Conservation (phyloP, 2,113 vertebrate genomes). For the Trochalopteron elliotii region DNA sequence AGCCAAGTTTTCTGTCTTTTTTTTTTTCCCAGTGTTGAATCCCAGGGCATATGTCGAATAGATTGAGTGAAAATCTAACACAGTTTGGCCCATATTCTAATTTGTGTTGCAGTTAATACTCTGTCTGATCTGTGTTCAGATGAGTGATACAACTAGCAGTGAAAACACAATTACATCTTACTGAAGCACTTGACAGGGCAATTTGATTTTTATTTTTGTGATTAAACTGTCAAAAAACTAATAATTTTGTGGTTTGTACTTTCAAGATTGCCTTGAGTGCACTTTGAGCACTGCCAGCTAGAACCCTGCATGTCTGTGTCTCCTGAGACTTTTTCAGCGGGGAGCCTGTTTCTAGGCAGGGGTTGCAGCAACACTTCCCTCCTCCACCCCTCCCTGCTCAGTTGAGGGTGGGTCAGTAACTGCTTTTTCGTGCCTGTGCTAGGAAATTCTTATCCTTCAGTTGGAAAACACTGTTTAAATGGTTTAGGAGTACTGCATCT, state of each 20-base stretch:
- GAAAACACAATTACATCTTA: background rate
- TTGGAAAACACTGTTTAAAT: background rate
- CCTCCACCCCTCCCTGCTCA: constrained; percentile 1
- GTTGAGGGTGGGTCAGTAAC: constrained; percentile 38
- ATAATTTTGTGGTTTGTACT: background rate
- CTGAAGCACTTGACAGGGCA: background rate
- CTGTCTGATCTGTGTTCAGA: background rate
- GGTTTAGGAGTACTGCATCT: background rate
- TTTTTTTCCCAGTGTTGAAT: background rate
- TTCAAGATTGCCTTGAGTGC: background rate
- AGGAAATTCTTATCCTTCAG: background rate
- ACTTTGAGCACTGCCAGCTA: background rate
- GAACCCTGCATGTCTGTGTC: background rate
- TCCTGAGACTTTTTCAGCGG: constrained; percentile 11
- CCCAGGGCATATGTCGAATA: background rate
- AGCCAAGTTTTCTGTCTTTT: background rate
- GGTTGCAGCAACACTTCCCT: constrained; percentile 19
- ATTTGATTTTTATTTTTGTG: background rate
- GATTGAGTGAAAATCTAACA: background rate
- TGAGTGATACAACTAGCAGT: background rate
- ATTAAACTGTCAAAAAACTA: background rate
- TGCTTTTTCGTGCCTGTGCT: background rate
- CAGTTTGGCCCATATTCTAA: background rate
- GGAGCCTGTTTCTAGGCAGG: background rate
- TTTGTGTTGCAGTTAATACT: background rate